Evolutionary conservation across 2,888 invertebrate species (phyloP).

Genomic region (Oxyteleia sp.): DNA sequence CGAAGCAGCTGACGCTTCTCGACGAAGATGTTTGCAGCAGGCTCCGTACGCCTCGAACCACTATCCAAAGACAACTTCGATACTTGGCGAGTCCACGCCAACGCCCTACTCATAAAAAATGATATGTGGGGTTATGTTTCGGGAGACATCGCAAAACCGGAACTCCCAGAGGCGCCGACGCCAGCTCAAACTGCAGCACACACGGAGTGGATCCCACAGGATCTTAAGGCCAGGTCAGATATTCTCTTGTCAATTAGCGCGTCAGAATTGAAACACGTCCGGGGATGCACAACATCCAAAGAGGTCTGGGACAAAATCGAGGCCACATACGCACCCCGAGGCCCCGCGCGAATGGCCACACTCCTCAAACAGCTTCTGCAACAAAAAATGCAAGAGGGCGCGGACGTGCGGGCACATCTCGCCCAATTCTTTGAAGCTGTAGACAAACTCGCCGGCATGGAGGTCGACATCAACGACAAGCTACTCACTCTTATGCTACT

Average conservation of each 20-base stretch:
- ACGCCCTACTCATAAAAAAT: slow-evolving; percentile 69
- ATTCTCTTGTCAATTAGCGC: slow-evolving; percentile 46
- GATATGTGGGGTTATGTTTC: slow-evolving; percentile 64
- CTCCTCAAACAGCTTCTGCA: not conserved
- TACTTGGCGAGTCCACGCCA: slow-evolving; percentile 64
- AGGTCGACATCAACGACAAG: not conserved
- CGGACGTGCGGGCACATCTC: too few species aligned
- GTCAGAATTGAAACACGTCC: slow-evolving; percentile 40
- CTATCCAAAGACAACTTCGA: slow-evolving; percentile 66
- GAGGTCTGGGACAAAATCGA: slow-evolving; percentile 49
- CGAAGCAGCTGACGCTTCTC: too few species aligned
- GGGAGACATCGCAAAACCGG: slow-evolving; percentile 28
- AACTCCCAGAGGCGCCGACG: not conserved
- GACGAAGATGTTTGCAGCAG: too few species aligned
- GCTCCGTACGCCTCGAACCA: too few species aligned
- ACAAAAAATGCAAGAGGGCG: not conserved
- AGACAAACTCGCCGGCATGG: not conserved
- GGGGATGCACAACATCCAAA: slow-evolving; percentile 43
- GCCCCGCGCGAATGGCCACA: slow-evolving; percentile 58
- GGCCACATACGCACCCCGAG: slow-evolving; percentile 19
- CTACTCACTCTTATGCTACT: not conserved
- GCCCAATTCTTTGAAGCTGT: too few species aligned
- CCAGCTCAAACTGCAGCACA: not conserved
- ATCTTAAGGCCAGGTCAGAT: slow-evolving; percentile 43
- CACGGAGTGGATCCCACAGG: slow-evolving; percentile 2